These are phyloP conservation scores for Myotis vivesi DNA, from an alignment of 2,797 vertebrate species.

Conservation along the genomic window DNA sequence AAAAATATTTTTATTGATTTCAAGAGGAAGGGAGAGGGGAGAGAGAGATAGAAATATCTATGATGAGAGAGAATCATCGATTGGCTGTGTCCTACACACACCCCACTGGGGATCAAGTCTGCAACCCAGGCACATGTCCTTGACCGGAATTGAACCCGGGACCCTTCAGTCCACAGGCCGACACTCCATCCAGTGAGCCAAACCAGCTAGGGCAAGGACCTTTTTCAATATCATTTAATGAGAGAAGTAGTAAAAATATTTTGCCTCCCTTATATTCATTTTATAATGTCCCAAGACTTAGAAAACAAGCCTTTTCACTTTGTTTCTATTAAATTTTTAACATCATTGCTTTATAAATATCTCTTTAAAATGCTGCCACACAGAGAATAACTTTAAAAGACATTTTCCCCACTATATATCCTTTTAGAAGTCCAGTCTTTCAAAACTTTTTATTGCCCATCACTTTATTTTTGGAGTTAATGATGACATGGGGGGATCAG, in stretches of 20 bases:
- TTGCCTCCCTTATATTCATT: background rate
- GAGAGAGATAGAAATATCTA: too few relatives aligned
- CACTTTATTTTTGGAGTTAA: constrained; percentile 25
- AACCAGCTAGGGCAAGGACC: background rate
- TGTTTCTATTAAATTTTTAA: background rate
- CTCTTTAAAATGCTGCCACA: background rate
- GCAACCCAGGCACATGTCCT: too few relatives aligned
- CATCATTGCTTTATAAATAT: constrained; percentile 4
- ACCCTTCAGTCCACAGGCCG: too few relatives aligned
- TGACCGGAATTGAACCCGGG: too few relatives aligned
- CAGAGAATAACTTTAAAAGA: background rate
- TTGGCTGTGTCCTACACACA: too few relatives aligned
- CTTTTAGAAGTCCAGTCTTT: background rate
- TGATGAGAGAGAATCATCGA: too few relatives aligned
- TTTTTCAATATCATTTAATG: background rate
- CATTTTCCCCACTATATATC: background rate
- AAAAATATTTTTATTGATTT: too few relatives aligned
- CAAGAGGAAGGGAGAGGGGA: too few relatives aligned
- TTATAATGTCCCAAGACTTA: background rate
- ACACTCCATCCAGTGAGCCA: too few relatives aligned
- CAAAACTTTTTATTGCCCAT: background rate
- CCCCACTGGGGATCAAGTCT: too few relatives aligned
- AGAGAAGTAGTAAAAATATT: background rate
- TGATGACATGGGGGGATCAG: background rate
- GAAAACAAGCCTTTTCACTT: constrained; percentile 3